Conservation (phyloP, 53 echinoderm and acorn worm species). For the Temnopleurus reevesii region DNA sequence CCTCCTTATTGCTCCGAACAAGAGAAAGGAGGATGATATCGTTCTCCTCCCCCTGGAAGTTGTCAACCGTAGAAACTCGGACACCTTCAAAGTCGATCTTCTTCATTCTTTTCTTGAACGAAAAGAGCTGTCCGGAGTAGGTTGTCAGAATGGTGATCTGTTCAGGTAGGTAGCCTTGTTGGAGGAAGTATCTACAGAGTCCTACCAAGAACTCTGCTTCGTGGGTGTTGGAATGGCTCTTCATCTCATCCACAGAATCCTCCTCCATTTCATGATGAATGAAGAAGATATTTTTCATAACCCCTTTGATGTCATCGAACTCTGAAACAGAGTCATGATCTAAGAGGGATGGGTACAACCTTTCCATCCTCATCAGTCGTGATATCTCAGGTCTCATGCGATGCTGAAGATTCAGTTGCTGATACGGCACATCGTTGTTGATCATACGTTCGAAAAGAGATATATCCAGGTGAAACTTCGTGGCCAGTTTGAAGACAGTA, state of each 20-base stretch:
- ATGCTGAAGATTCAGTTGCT: constrained; percentile 74
- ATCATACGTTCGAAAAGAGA: constrained; percentile 94
- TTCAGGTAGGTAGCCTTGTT: constrained; percentile 78
- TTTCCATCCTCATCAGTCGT: constrained; percentile 69
- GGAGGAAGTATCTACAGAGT: constrained; percentile 79
- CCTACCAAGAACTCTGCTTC: constrained; percentile 70
- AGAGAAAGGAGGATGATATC: constrained; percentile 92
- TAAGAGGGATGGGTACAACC: constrained; percentile 74
- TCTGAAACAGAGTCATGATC: constrained; percentile 71
- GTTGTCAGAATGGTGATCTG: constrained; percentile 86
- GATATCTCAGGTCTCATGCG: constrained; percentile 95
- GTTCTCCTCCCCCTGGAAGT: constrained; percentile 95
- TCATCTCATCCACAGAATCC: constrained; percentile 68
- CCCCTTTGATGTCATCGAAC: constrained; percentile 71
- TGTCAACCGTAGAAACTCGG: constrained; percentile 79
- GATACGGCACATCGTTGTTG: constrained; percentile 69
- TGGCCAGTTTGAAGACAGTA: constrained; percentile 87
- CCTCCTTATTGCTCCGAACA: constrained; percentile 86
- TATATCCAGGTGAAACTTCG: constrained; percentile 77
- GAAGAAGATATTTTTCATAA: constrained; percentile 76
- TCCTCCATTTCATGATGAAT: constrained; percentile 73
- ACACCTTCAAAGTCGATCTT: constrained; percentile 64
- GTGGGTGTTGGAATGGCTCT: constrained; percentile 78
- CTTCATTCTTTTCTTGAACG: constrained; percentile 63
- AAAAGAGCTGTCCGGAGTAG: constrained; percentile 76